Conservation (phyloP, 2,797 vertebrate genomes). For the Kryptopterus vitreolus region DNA sequence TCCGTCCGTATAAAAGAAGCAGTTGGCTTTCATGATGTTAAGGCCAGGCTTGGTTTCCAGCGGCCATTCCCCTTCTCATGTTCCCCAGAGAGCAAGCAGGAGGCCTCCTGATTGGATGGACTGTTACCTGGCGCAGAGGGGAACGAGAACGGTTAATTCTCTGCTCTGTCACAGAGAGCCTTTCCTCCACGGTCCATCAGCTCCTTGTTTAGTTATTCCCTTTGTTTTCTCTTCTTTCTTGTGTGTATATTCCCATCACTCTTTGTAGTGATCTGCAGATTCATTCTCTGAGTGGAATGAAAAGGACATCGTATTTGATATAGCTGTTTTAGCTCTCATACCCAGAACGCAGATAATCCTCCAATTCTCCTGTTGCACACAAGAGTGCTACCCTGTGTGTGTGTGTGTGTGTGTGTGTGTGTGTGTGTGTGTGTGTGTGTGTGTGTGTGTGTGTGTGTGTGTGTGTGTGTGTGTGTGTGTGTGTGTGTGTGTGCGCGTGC, state of each 20-base stretch:
- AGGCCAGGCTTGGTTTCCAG: slow-evolving; percentile 12
- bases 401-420: background rate
- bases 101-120: slow-evolving; percentile 45
- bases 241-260: slow-evolving; percentile 34
- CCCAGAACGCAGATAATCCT: slow-evolving; percentile 48
- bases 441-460: background rate
- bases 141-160: slow-evolving; percentile 9
- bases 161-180: slow-evolving; percentile 9
- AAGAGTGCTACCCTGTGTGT: background rate
- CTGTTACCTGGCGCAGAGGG: slow-evolving; percentile 67
- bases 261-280: slow-evolving; percentile 34
- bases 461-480: background rate
- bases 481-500: background rate
- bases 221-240: slow-evolving; percentile 29
- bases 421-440: background rate
- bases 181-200: slow-evolving; percentile 11
- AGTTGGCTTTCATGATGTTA: background rate
- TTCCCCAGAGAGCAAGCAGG: slow-evolving; percentile 44
- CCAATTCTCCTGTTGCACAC: slow-evolving; percentile 47
- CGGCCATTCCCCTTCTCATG: slow-evolving; percentile 21
- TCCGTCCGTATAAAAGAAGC: background rate
- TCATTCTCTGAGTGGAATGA: slow-evolving; percentile 60
- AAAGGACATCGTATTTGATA: slow-evolving; percentile 28
- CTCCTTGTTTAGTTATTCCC: slow-evolving; percentile 3
- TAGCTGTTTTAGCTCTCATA: slow-evolving; percentile 51